phyloP scores from a whole-genome alignment of 2,888 invertebrate species.

The Carabus problematicus region DNA sequence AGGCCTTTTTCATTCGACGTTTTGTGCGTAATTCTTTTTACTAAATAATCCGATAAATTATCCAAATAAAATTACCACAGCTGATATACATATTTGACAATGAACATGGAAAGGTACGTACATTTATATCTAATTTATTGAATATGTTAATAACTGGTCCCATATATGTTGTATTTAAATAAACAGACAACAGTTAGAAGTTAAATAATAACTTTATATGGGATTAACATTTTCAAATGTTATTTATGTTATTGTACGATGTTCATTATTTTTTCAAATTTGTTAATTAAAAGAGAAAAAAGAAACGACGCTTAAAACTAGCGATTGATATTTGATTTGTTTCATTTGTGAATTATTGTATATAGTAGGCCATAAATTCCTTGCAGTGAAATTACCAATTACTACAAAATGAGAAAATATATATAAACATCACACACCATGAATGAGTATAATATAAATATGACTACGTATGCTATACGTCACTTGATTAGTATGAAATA shows the following conservation, averaged over 20 bases:
- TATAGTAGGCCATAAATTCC: no score
- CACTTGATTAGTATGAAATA: slow-evolving; percentile 13
- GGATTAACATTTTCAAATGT: slow-evolving; percentile 3
- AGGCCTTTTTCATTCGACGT: slow-evolving; percentile 25
- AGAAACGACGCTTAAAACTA: no score
- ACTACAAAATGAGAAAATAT: slow-evolving; percentile 17
- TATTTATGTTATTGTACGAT: no score
- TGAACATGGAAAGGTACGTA: slow-evolving; percentile 8
- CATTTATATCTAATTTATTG: slow-evolving; percentile 7
- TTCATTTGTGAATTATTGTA: no score
- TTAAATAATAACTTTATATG: slow-evolving; percentile 5
- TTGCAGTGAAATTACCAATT: not conserved
- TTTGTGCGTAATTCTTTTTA: slow-evolving; percentile 32
- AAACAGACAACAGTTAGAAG: not conserved
- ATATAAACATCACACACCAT: no score
- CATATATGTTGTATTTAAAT: slow-evolving; percentile 13
- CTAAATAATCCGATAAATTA: slow-evolving; percentile 16
- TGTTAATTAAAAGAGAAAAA: no score
- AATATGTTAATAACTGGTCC: slow-evolving; percentile 18
- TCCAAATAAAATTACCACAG: slow-evolving; percentile 4
- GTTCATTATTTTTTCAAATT: no score
- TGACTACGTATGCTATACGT: slow-evolving; percentile 13
- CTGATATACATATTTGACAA: not conserved
- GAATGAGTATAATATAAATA: slow-evolving; percentile 2
- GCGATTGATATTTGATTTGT: no score